These are phyloP conservation scores for Montipora capitata DNA, from an alignment of 92 coral and sea anemone genomes.

Conservation along the genomic window DNA sequence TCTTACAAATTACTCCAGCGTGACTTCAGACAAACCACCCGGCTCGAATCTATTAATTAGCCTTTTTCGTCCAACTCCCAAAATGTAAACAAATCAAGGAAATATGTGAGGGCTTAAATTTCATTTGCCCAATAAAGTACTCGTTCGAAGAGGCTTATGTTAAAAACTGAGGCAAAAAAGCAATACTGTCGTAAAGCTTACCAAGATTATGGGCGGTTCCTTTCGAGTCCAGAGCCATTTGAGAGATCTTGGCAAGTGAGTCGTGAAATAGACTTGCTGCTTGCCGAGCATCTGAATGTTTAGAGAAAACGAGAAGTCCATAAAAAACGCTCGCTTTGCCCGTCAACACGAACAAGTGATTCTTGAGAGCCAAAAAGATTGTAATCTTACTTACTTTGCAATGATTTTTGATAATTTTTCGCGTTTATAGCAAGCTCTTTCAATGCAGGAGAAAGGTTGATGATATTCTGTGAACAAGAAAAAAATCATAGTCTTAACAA, in stretches of 20 bases:
- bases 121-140: not conserved
- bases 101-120: not conserved
- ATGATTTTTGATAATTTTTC: conserved; percentile 88
- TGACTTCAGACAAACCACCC: too few species aligned
- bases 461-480: conserved; percentile 75
- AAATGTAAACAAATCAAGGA: conserved; percentile 37
- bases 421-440: conserved; percentile 89
- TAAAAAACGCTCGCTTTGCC: too few species aligned
- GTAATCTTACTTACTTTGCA: conserved; percentile 84
- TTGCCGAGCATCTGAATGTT: conserved; percentile 78
- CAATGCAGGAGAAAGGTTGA: conserved; percentile 88
- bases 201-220: conserved; percentile 88
- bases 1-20: too few species aligned
- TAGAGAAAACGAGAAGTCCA: not conserved
- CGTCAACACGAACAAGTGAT: not conserved
- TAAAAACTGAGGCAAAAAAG: not conserved
- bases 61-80: not conserved
- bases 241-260: conserved; percentile 88
- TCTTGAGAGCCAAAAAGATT: not conserved
- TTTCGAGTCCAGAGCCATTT: conserved; percentile 80
- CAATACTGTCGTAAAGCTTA: conserved; percentile 23
- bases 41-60: too few species aligned
- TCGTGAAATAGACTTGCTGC: conserved; percentile 81
- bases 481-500: conserved; percentile 11
- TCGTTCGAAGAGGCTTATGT: not conserved